Base-by-base conservation (phyloP, 92 coral and sea anemone genomes). In the Paramuricea clavata region DNA sequence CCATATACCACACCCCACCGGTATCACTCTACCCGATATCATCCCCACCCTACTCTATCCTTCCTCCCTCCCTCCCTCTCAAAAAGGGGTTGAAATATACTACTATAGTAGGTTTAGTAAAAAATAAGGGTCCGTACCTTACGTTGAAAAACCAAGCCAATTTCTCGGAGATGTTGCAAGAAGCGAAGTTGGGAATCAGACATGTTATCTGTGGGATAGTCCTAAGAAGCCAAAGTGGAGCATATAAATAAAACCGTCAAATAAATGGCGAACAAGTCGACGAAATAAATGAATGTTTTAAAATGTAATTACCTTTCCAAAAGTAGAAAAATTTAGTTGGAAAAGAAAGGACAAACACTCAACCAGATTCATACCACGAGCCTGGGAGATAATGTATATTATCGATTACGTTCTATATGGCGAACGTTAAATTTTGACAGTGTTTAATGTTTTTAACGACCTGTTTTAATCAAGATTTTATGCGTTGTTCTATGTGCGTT, bases 141-240 rank as follows among this genome's bases (percentile, higher is more conserved):
- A 74, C 99, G 92, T 78, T 96, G 99, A 82, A 94, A 96, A 21
- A 96, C 98, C 39, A 96, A 90, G 10, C 99, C 99, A 86, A 96
- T 94, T 88, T 96, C 99, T 74, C 98, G 89, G 39, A 96, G 93
- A 71, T 96, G 98, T 77, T 96, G 99, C 49, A 96, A 87, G 86
- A 96, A 93, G 43, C 81, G 88, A 30, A 88, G 56, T 72, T 96
- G 99, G 31, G 98, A 94, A 17, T 96, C 99, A 17, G 92, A 89
- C 91, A 94, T 78, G 52, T 97, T 97, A 65, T 96, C 98, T 6
- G 99, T 94, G 23, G 98, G 95, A 86, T 96, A 96, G 80, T 96
- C 99, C 99, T 96, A 86, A 50, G 30, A 61, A 35, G 28, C 8
- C 11, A 21, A n/a, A 22, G 12, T 19, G 6, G 32, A 60, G 12